Evolutionary conservation across 1,140 invertebrate genomes (phyloP).

Genomic region (Pseudachorutes palmiensis): DNA sequence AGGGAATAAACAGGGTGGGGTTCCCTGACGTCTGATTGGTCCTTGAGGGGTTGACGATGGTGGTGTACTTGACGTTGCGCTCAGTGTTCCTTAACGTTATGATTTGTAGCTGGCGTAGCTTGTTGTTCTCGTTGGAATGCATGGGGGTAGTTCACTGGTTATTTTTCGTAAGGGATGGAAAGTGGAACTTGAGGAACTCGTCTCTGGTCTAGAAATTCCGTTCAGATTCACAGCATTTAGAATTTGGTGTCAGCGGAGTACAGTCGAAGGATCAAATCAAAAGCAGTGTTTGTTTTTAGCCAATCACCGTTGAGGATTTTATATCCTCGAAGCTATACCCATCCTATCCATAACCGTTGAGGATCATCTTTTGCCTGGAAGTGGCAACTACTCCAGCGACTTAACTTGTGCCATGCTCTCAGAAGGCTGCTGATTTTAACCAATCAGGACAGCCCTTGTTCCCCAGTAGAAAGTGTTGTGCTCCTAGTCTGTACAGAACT

Average conservation of each 20-base stretch:
- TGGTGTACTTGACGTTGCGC: not conserved
- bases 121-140: not conserved
- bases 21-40: not conserved
- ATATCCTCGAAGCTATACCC: no score
- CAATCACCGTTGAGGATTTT: not conserved
- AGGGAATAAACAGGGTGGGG: no score
- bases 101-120: not conserved
- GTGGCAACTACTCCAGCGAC: not conserved
- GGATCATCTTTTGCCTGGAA: conserved; percentile 10
- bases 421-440: not conserved
- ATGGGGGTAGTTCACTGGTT: not conserved
- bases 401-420: conserved; percentile 10
- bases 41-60: not conserved
- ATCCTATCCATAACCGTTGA: no score
- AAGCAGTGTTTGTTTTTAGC: not conserved
- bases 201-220: conserved; percentile 32
- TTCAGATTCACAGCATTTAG: conserved; percentile 26
- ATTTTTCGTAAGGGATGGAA: conserved; percentile 18
- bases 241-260: conserved; percentile 29
- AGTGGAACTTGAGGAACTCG: conserved; percentile 34
- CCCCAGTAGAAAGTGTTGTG: not conserved
- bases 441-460: not conserved
- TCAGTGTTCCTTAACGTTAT: no score
- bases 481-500: conserved; percentile 1
- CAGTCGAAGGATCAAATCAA: not conserved